A percentile compares a stretch with the other conserved stretches of the same genome.
These are phyloP conservation scores for Leptinotarsa defecta DNA, from an alignment of 1,140 invertebrate genomes.

Conservation along the genomic window DNA sequence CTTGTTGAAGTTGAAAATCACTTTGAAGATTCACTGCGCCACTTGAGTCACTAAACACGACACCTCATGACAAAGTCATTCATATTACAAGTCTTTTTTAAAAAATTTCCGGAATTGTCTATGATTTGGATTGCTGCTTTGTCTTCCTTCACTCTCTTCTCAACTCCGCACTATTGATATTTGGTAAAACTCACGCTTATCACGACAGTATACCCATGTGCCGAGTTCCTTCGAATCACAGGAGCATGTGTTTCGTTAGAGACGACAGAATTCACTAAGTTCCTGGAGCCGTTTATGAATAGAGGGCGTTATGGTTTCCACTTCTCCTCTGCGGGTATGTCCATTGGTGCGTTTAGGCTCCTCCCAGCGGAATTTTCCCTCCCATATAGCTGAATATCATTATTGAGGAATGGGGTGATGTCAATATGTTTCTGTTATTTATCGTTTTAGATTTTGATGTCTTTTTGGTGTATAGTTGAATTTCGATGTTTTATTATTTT, in stretches of 20 bases:
- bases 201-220: constrained; percentile 14
- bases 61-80: constrained; percentile 14
- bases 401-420: constrained; percentile 50
- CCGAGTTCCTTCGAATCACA: background rate
- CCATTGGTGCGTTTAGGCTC: constrained; percentile 32
- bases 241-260: constrained; percentile 10
- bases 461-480: constrained; percentile 51
- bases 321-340: background rate
- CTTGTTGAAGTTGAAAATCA: constrained; percentile 23
- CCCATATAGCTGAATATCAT: constrained; percentile 50
- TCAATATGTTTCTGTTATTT: constrained; percentile 56
- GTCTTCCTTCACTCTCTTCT: too few species aligned
- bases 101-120: background rate
- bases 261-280: constrained; percentile 9
- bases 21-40: constrained; percentile 38
- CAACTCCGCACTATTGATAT: background rate
- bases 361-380: constrained; percentile 36
- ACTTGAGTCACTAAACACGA: constrained; percentile 10
- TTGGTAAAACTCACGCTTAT: background rate
- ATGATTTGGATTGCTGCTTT: background rate
- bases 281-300: background rate
- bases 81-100: background rate
- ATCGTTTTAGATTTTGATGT: constrained; percentile 49
- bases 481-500: constrained; percentile 54
- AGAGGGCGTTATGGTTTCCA: constrained; percentile 36